Evolutionary conservation across 2,113 vertebrate species (phyloP).

Genomic region (Oryzias woworae): DNA sequence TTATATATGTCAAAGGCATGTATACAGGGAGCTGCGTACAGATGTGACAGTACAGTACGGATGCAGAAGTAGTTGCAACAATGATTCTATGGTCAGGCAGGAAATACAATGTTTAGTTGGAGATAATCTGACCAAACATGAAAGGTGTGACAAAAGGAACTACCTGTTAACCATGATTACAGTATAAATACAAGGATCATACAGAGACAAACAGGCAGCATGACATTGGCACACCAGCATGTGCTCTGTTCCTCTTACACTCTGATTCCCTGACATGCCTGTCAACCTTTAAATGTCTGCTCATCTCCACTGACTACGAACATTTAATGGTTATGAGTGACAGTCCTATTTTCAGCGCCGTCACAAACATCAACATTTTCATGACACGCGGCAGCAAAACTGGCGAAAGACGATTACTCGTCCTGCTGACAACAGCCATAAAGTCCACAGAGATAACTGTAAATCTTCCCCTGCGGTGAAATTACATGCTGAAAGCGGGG

Average conservation of each 20-base stretch:
- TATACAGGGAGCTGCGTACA: too few species aligned
- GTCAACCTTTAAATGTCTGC: slow-evolving; percentile 35
- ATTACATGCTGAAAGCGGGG: slow-evolving; percentile 1
- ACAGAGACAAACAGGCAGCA: not conserved
- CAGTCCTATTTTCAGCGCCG: slow-evolving; percentile 20
- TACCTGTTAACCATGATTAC: too few species aligned
- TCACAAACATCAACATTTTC: slow-evolving; percentile 4
- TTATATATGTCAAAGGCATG: slow-evolving; percentile 19
- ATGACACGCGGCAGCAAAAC: slow-evolving; percentile 10
- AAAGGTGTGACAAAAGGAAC: too few species aligned
- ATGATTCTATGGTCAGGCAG: not conserved
- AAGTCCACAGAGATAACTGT: not conserved
- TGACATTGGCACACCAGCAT: slow-evolving; percentile 4
- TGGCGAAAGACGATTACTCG: slow-evolving; percentile 16
- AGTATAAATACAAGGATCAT: too few species aligned
- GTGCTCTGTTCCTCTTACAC: not conserved
- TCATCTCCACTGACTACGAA: slow-evolving; percentile 30
- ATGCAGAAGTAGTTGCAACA: not conserved
- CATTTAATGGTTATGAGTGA: slow-evolving; percentile 26
- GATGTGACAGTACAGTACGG: too few species aligned
- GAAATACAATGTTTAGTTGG: not conserved
- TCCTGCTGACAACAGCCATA: slow-evolving; percentile 2
- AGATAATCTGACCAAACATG: not conserved
- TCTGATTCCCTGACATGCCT: slow-evolving; percentile 13
- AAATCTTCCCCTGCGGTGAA: not conserved